Evolutionary conservation across 2,797 vertebrate species (phyloP).

Genomic region (Hypotaenidia philippensis): DNA sequence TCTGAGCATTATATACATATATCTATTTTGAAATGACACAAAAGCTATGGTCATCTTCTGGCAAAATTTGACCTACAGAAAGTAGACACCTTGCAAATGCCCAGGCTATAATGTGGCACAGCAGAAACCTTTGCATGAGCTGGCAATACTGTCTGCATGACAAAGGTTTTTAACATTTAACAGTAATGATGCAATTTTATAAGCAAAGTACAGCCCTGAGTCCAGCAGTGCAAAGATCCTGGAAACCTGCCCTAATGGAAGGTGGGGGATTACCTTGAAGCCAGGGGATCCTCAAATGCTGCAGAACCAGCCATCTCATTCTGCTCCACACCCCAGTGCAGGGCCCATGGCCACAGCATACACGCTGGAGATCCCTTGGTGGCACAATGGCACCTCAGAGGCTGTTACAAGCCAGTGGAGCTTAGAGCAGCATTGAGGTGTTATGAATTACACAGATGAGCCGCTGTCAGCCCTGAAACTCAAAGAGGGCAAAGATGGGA

Average conservation of each 20-base stretch:
- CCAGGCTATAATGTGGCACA: not conserved
- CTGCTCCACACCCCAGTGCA: not conserved
- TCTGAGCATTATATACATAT: not conserved
- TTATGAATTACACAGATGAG: not conserved
- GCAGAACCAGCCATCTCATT: not conserved
- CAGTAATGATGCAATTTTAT: not conserved
- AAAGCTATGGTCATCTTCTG: not conserved
- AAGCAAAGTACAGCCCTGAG: not conserved
- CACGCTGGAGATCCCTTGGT: accelerated
- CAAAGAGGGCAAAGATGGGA: not conserved
- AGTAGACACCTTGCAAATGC: not conserved
- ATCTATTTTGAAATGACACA: not conserved
- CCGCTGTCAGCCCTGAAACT: not conserved
- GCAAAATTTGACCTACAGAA: not conserved
- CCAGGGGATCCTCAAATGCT: not conserved
- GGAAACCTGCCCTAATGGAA: not conserved
- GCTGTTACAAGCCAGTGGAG: not conserved
- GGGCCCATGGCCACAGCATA: not conserved
- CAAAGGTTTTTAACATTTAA: not conserved
- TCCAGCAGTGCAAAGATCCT: not conserved
- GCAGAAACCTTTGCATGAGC: not conserved
- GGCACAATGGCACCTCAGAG: not conserved
- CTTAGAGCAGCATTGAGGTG: constrained; percentile 1
- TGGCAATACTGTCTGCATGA: not conserved
- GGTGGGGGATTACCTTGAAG: not conserved